These are phyloP conservation scores for Caenorhabditis remanei DNA, from an alignment of 1,140 invertebrate genomes.

Conservation along the genomic window DNA sequence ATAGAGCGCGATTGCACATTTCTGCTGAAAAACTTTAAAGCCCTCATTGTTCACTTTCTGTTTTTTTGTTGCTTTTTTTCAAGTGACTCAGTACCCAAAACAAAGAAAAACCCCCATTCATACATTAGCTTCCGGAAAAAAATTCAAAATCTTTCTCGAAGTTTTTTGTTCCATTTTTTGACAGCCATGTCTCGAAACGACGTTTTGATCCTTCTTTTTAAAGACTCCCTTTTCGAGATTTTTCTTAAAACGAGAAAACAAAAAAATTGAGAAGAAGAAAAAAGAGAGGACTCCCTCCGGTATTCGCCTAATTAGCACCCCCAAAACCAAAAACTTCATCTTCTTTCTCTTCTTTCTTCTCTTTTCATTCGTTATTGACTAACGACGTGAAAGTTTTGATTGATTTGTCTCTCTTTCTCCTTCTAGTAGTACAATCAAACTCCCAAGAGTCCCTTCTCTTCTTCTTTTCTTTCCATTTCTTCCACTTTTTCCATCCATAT, in stretches of 20 bases:
- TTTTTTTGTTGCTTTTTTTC: not conserved
- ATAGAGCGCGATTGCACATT: too few species aligned
- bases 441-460: slow-evolving; percentile 15
- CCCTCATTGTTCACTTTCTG: not conserved
- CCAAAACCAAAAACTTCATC: slow-evolving; percentile 24
- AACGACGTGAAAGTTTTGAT: slow-evolving; percentile 53
- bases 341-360: slow-evolving; percentile 3
- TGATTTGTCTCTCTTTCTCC: slow-evolving; percentile 24
- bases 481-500: slow-evolving; percentile 20
- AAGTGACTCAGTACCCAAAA: not conserved
- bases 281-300: slow-evolving; percentile 5
- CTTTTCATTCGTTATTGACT: slow-evolving; percentile 39
- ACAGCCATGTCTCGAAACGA: not conserved
- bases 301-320: slow-evolving; percentile 46
- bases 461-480: slow-evolving; percentile 11
- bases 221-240: too few species aligned
- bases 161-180: not conserved
- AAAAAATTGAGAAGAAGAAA: not conserved
- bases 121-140: not conserved
- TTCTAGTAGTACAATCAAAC: slow-evolving; percentile 51
- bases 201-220: too few species aligned
- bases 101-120: not conserved
- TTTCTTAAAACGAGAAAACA: not conserved
- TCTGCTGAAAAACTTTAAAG: too few species aligned
- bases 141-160: not conserved